A percentile compares a stretch with the other conserved stretches of the same genome.
phyloP scores from a whole-genome alignment of 2,888 invertebrate species.

The Drosophila stalkeri region DNA sequence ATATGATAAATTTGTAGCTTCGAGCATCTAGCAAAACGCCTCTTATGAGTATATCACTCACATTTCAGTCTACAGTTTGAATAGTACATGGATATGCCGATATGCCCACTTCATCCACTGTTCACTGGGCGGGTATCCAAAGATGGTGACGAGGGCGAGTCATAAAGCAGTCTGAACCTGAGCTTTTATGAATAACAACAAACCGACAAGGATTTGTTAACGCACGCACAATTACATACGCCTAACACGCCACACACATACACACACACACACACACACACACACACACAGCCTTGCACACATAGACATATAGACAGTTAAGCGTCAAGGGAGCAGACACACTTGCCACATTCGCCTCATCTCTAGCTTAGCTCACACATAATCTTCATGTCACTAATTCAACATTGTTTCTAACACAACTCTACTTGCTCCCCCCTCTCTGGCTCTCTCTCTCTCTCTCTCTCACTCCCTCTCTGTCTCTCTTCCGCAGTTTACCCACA shows the following conservation, averaged over 20 bases:
- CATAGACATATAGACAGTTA: neutral
- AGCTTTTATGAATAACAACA: constrained; percentile 52
- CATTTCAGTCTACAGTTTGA: neutral
- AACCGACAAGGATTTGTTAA: constrained; percentile 72
- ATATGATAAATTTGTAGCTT: too few species aligned
- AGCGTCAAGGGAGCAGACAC: constrained; percentile 24
- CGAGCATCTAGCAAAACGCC: neutral
- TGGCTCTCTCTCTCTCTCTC: too few species aligned
- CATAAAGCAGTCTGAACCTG: constrained; percentile 25
- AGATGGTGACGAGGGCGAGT: constrained; percentile 51
- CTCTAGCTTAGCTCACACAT: constrained; percentile 62
- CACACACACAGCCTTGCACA: constrained; percentile 7
- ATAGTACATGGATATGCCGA: neutral
- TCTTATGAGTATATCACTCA: too few species aligned
- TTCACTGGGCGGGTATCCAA: constrained; percentile 16
- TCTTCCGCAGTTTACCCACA: constrained; percentile 58
- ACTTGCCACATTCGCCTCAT: constrained; percentile 51
- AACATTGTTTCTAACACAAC: constrained; percentile 48
- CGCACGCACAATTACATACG: constrained; percentile 79
- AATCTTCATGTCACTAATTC: constrained; percentile 77
- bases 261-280: constrained; percentile 21
- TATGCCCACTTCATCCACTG: neutral
- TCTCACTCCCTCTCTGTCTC: neutral
- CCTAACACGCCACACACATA: constrained; percentile 50
- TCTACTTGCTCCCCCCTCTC: neutral